A percentile compares a stretch with the other conserved stretches of the same genome.
Evolutionary conservation across 2,888 invertebrate genomes (phyloP).

Genomic region (Galeopsomyia nigrocyanea): DNA sequence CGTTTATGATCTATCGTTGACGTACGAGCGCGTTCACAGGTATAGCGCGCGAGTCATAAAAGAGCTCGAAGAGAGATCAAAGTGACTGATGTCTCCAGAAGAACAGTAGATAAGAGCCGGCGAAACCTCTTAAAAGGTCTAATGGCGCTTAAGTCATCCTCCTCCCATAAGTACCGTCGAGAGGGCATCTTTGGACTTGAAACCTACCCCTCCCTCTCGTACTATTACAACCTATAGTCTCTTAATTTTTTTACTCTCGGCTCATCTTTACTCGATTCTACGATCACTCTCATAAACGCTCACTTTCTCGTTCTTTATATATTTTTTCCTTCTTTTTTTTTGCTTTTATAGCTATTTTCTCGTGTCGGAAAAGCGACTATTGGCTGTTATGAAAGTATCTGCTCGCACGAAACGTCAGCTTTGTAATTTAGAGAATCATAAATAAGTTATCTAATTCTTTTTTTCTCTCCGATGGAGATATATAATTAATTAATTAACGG

Average conservation of each 20-base stretch:
- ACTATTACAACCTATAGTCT: background rate
- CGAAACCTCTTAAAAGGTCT: conserved; percentile 46
- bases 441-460: no score
- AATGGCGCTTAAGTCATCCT: conserved; percentile 43
- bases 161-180: conserved; percentile 32
- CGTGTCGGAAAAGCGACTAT: no score
- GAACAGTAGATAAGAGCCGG: conserved; percentile 33
- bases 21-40: background rate
- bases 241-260: conserved; percentile 1
- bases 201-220: conserved; percentile 3
- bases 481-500: no score
- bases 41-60: conserved; percentile 5
- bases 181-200: conserved; percentile 21
- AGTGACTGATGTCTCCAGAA: conserved; percentile 32
- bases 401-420: no score
- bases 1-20: background rate
- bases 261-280: background rate
- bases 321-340: background rate
- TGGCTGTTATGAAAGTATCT: no score
- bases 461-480: no score
- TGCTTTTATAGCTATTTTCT: no score
- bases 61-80: conserved; percentile 20
- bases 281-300: conserved; percentile 24
- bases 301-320: background rate
- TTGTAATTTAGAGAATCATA: no score